Base-by-base conservation (phyloP, 2,797 vertebrate genomes). In the Linurgus olivaceus region DNA sequence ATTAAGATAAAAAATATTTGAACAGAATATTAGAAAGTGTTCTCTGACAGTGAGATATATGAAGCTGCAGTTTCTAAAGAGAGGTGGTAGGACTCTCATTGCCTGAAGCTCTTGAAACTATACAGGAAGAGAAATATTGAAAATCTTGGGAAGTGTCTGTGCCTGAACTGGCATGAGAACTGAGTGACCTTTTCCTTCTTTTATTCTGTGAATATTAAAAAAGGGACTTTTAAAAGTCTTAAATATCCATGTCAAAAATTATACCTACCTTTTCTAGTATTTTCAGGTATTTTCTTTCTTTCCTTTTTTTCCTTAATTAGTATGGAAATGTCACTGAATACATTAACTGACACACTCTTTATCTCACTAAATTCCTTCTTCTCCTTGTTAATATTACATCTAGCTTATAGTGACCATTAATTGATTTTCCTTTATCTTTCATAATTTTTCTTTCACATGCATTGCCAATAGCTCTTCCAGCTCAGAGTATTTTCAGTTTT, bases 261-360 rank as follows among this genome's bases (percentile, higher is more conserved):
- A 79, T 86, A 78, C 70, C 13, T 59, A 38, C 25, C 18, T 88
- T 93, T 88, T 73, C 55, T 10, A 28, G 38, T 81, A 86, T 94
- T 92, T 94, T 96, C 58, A 79, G 59, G 35, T 65, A 65, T 93
- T 86, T 88, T 90, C 23, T 80, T 65, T 40, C 6, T 70, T 37
- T 58, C 66, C 67, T 77, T 72, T 52, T 48, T 61, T 55, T 5
- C 21, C 18, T 73, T 66, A 92, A 90, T 93, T 63, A 82, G 37
- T 67, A 73, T 86, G 67, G 92, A 95, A 96, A 95, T 96, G 80
- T 92, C 94, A 95, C 77, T 88, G 94, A 88, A 92, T 92, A 59
- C 33, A 82, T 94, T 90, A 93, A 73, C 70, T 76, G 70, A 66
- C 63, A 90, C 12, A 59, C 17, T 86, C 62, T 91, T 95, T 55